phyloP scores from a whole-genome alignment of 1,140 invertebrate species.

The Hormaphis cornu region DNA sequence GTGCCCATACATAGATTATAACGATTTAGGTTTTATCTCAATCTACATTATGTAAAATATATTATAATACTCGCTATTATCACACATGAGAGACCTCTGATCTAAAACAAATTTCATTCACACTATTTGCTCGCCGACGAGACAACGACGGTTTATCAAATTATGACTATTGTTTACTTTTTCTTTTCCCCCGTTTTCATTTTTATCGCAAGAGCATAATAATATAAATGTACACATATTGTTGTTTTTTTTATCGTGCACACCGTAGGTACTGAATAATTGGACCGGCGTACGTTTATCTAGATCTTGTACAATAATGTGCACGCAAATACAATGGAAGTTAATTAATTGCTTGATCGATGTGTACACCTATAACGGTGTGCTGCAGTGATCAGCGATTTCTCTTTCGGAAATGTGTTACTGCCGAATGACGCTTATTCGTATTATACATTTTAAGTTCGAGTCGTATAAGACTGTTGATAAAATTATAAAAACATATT shows the following conservation, averaged over 20 bases:
- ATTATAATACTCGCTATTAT: too few species aligned
- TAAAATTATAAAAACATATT: too few species aligned
- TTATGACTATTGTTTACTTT: background rate
- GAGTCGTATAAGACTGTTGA: too few species aligned
- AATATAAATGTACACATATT: background rate
- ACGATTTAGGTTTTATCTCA: too few species aligned
- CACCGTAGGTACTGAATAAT: background rate
- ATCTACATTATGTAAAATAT: too few species aligned
- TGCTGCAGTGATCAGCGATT: background rate
- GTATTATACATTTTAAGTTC: too few species aligned
- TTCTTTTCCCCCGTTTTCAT: conserved; percentile 2
- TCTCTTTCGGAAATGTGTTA: too few species aligned
- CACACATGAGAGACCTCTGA: too few species aligned
- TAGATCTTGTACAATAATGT: too few species aligned
- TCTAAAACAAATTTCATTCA: too few species aligned
- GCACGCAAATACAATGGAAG: background rate
- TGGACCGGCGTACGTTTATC: background rate
- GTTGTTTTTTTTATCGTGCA: background rate
- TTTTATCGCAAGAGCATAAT: background rate
- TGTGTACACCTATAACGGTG: background rate
- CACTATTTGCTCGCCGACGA: too few species aligned
- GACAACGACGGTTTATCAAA: background rate
- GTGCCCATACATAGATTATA: too few species aligned
- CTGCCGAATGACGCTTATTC: background rate
- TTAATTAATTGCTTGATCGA: background rate